Percentiles rank a stretch among this genome's conserved stretches.
These are phyloP conservation scores for Tetragonula carbonaria DNA, from an alignment of 2,888 invertebrate species.

Conservation along the genomic window DNA sequence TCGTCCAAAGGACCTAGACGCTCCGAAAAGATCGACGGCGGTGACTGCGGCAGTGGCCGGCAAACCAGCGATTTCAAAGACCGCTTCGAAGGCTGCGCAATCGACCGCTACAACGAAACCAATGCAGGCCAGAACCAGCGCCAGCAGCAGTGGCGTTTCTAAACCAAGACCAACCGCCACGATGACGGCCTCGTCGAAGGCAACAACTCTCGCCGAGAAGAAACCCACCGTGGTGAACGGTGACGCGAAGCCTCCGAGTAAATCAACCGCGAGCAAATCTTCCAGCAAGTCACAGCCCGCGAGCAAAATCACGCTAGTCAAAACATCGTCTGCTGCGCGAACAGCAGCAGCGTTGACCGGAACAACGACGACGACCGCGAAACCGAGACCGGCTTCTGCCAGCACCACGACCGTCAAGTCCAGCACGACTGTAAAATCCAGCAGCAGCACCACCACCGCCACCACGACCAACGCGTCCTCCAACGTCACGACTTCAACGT, in stretches of 20 bases:
- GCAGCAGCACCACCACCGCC: constrained; percentile 55
- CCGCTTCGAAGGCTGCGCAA: constrained; percentile 56
- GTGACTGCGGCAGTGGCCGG: constrained; percentile 30
- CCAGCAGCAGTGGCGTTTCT: background rate
- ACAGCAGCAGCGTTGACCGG: constrained; percentile 25
- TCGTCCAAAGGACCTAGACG: constrained; percentile 73
- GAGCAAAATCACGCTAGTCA: constrained; percentile 59
- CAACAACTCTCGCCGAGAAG: constrained; percentile 82
- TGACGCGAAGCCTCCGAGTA: constrained; percentile 84
- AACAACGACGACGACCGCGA: constrained; percentile 54
- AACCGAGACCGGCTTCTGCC: constrained; percentile 62
- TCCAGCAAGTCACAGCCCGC: constrained; percentile 57
- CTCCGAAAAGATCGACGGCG: constrained; percentile 56
- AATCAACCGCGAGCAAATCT: constrained; percentile 54
- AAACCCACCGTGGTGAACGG: constrained; percentile 86
- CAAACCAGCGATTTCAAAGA: constrained; percentile 66
- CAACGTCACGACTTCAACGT: constrained; percentile 63
- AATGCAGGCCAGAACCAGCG: constrained; percentile 38
- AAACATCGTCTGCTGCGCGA: constrained; percentile 70
- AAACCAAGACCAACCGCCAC: constrained; percentile 39
- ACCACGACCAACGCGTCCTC: constrained; percentile 1
- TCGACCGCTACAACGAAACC: constrained; percentile 64
- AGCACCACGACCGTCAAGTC: constrained; percentile 60
- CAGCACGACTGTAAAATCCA: constrained; percentile 25
- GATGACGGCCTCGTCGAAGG: constrained; percentile 48